phyloP scores from a whole-genome alignment of 1,140 invertebrate species.

The fruit fly (Drosophila melanogaster) region Release_6_plus_ISO1_MT NT_033779.5:15069501-15070000 shows the following conservation, averaged over 20 bases:
- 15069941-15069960: conserved; percentile 18
- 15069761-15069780: not conserved
- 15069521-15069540: too few relatives aligned
- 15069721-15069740: conserved; percentile 11
- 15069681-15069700: conserved; percentile 8
- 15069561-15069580: not conserved
- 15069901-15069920: conserved; percentile 3
- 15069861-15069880: not conserved
- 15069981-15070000: conserved; percentile 4
- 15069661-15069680: not conserved
- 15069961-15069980: conserved; percentile 4
- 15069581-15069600: not conserved
- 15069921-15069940: conserved; percentile 17
- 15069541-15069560: too few relatives aligned
- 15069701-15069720: conserved; percentile 8
- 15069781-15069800: not conserved
- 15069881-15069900: not conserved
- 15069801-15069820: too few relatives aligned
- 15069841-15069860: not conserved
- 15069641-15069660: not conserved
- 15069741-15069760: too few relatives aligned
- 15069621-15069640: not conserved
- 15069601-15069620: not conserved
- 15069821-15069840: too few relatives aligned
- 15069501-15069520: too few relatives aligned